phyloP scores from a whole-genome alignment of 2,113 vertebrate genomes.

The Perccottus glenii region DNA sequence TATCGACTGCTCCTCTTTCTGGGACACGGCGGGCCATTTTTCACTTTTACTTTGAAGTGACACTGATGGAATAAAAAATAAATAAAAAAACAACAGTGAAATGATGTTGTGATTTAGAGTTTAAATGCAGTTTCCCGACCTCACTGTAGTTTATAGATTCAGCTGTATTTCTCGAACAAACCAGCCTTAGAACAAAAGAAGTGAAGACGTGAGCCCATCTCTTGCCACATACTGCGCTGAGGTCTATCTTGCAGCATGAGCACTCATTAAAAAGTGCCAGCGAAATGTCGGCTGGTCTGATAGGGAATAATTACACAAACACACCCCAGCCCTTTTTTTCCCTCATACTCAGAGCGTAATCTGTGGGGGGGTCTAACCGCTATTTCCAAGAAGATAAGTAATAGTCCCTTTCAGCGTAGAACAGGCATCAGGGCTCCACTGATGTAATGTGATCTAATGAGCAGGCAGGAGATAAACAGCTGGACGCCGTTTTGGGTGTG shows the following conservation, averaged over 20 bases:
- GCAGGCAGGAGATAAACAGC: slow-evolving; percentile 38
- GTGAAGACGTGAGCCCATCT: background rate
- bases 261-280: slow-evolving; percentile 42
- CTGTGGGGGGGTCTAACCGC: slow-evolving; percentile 33
- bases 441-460: slow-evolving; percentile 39
- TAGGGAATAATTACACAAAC: slow-evolving; percentile 47
- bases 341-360: slow-evolving; percentile 3
- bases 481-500: slow-evolving; percentile 24
- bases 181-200: too few relatives aligned
- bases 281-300: slow-evolving; percentile 27
- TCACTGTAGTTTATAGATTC: background rate
- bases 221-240: background rate
- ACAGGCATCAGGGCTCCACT: slow-evolving; percentile 10
- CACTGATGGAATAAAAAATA: background rate
- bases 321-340: slow-evolving; percentile 20
- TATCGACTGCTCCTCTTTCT: background rate
- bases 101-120: background rate
- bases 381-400: slow-evolving; percentile 36
- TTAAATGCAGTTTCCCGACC: background rate
- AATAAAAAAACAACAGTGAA: background rate
- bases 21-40: background rate
- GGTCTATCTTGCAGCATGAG: background rate
- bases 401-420: slow-evolving; percentile 24
- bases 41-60: background rate
- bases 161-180: background rate